These are phyloP conservation scores for Steinernema hermaphroditum DNA, from an alignment of 2,888 invertebrate species.

Conservation along the genomic window DNA sequence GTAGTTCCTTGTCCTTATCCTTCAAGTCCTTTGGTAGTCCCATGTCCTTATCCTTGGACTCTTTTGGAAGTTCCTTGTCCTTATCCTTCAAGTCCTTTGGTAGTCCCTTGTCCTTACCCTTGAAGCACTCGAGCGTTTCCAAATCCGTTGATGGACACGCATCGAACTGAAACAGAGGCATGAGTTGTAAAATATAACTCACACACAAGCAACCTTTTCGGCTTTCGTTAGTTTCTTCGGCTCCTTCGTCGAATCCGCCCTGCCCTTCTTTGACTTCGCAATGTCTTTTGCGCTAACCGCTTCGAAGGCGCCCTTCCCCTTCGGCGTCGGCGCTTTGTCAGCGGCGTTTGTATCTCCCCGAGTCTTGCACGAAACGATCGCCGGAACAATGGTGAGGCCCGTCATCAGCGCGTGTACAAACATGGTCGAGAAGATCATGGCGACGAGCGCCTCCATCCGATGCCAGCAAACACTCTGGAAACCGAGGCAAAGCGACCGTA, in stretches of 20 bases:
- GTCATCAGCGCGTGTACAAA: background rate
- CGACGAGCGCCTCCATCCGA: background rate
- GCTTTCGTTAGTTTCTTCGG: too few relatives aligned
- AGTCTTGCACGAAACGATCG: background rate
- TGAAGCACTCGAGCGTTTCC: slow-evolving; percentile 11
- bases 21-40: too few relatives aligned
- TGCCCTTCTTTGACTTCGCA: background rate
- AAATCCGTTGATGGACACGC: background rate
- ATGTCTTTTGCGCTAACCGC: background rate
- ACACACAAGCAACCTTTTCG: too few relatives aligned
- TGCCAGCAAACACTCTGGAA: background rate
- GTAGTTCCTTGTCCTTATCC: too few relatives aligned
- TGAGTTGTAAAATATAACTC: too few relatives aligned
- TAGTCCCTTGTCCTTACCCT: background rate
- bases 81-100: background rate
- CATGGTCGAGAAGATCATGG: background rate
- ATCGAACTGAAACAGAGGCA: background rate
- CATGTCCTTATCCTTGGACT: background rate
- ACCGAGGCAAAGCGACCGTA: background rate
- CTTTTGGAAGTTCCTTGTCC: background rate
- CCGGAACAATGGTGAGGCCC: background rate
- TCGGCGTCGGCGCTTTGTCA: background rate
- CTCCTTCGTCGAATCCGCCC: background rate
- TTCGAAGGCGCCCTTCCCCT: background rate
- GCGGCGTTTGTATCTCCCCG: background rate